Conservation (phyloP, 2,888 invertebrate species). For the Eretmocerus hayati region DNA sequence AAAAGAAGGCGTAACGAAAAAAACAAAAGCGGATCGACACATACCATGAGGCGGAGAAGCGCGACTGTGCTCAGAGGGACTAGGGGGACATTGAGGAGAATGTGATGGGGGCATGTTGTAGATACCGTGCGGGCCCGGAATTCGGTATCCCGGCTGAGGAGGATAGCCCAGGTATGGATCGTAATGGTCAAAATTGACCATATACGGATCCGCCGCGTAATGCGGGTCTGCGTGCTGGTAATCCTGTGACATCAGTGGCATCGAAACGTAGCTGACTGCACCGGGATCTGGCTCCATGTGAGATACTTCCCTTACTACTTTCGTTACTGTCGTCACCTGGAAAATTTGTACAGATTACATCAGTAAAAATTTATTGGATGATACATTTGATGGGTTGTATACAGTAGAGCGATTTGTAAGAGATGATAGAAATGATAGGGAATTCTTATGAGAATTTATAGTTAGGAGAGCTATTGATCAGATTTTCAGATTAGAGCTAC, state of each 20-base stretch:
- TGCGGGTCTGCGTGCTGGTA: constrained; percentile 43
- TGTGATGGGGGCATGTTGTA: constrained; percentile 41
- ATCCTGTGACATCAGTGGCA: constrained; percentile 45
- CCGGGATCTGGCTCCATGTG: constrained; percentile 54
- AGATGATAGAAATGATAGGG: too few species aligned
- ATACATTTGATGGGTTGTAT: too few species aligned
- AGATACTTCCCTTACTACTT: constrained; percentile 60
- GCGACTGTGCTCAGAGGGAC: constrained; percentile 45
- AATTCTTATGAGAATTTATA: too few species aligned
- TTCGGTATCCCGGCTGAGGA: constrained; percentile 44
- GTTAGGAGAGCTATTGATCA: too few species aligned
- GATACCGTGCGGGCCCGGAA: constrained; percentile 39
- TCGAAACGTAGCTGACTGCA: constrained; percentile 44
- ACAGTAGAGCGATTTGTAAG: too few species aligned
- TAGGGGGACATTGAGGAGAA: constrained; percentile 43
- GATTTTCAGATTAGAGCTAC: too few species aligned
- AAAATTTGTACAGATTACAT: too few species aligned
- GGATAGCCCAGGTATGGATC: constrained; percentile 46
- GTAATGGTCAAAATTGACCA: constrained; percentile 48
- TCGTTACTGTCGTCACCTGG: constrained; percentile 64
- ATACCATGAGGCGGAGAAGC: constrained; percentile 45
- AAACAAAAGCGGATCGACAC: too few species aligned
- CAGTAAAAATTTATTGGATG: too few species aligned
- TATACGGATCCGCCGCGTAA: constrained; percentile 44
- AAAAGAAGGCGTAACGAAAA: background rate